phyloP scores from a whole-genome alignment of 2,888 invertebrate species.

The Chouioia cunea region DNA sequence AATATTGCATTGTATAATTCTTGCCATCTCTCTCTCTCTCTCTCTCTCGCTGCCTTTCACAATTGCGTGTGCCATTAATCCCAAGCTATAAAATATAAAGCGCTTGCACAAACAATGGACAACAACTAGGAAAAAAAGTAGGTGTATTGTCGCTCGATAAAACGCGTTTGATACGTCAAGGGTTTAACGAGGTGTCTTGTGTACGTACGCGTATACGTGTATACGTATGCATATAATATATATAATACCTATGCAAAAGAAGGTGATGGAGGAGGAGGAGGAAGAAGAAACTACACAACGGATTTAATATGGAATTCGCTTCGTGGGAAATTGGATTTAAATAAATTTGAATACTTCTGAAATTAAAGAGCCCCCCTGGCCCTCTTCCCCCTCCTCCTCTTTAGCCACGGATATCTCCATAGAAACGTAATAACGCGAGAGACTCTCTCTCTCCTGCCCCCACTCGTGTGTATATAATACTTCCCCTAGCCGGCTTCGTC shows the following conservation, averaged over 20 bases:
- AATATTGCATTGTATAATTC: slow-evolving; percentile 19
- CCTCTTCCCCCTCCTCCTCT: slow-evolving; percentile 13
- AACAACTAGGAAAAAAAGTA: neutral
- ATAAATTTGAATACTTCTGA: slow-evolving; percentile 67
- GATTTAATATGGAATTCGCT: slow-evolving; percentile 60
- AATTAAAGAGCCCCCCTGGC: slow-evolving; percentile 66
- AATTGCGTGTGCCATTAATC: neutral
- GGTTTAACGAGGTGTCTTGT: too few species aligned
- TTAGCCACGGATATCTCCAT: slow-evolving; percentile 59
- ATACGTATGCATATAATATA: neutral
- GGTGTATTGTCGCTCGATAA: neutral
- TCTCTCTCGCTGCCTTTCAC: neutral
- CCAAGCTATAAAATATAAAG: neutral
- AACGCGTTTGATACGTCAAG: too few species aligned
- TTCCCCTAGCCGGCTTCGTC: slow-evolving; percentile 12
- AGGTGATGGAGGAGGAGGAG: slow-evolving; percentile 44
- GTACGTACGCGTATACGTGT: neutral
- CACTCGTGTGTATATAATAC: neutral
- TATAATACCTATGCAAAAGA: slow-evolving; percentile 18
- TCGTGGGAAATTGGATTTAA: slow-evolving; percentile 64
- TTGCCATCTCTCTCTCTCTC: neutral
- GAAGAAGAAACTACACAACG: slow-evolving; percentile 56
- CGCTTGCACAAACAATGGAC: slow-evolving; percentile 2
- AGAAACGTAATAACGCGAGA: slow-evolving; percentile 63
- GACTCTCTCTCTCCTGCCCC: slow-evolving; percentile 45